Percentiles rank a stretch among this genome's conserved stretches.
Conservation (phyloP, 2,888 invertebrate species). For the Cancer borealis region DNA sequence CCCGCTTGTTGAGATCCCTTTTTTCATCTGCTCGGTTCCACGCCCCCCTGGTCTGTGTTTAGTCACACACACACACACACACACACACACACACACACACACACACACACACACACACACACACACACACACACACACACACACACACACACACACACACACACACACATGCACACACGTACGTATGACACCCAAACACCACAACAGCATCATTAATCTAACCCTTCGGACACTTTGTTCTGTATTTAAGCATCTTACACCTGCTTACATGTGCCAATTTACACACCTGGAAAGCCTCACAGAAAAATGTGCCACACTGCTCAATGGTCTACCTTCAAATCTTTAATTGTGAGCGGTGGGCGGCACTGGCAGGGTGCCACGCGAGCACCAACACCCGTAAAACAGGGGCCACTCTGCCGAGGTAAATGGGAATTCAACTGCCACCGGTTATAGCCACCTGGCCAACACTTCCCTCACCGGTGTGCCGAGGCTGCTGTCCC, state of each 20-base stretch:
- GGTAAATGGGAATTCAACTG: background rate
- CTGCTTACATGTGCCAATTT: background rate
- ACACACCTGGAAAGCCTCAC: background rate
- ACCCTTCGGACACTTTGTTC: too few relatives aligned
- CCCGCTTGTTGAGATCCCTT: background rate
- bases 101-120: background rate
- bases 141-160: constrained; percentile 51
- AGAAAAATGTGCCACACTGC: background rate
- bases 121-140: constrained; percentile 38
- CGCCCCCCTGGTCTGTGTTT: background rate
- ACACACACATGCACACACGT: constrained; percentile 50
- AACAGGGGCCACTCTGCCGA: background rate
- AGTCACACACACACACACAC: background rate
- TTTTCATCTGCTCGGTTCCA: background rate
- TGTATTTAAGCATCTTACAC: background rate
- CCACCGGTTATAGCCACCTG: background rate
- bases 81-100: constrained; percentile 28
- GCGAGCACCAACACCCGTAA: background rate
- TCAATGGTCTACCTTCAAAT: background rate
- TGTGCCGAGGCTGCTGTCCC: background rate
- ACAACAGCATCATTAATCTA: too few relatives aligned
- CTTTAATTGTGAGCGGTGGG: background rate
- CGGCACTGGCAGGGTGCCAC: background rate
- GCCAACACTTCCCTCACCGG: background rate
- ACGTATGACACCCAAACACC: background rate